Evolutionary conservation across 2,797 vertebrate species (phyloP).

Genomic region (Platyrinchus mystaceus): DNA sequence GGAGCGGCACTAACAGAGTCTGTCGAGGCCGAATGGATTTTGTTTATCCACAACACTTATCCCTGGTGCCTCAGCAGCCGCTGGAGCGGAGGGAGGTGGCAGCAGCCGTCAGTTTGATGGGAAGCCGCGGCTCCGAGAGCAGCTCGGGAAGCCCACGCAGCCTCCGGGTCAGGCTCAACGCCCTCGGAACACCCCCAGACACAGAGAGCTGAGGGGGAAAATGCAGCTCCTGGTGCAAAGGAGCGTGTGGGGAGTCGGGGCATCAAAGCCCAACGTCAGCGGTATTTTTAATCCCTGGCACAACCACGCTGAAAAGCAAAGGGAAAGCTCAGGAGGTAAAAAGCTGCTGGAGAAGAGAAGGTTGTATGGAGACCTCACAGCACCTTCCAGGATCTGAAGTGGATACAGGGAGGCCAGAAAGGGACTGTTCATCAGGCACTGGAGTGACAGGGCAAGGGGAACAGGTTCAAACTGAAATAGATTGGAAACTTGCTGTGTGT

Average conservation of each 20-base stretch:
- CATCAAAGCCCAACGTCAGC: accelerated
- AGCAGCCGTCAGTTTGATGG: neutral
- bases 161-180: accelerated
- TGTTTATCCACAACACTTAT: neutral
- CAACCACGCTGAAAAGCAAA: neutral
- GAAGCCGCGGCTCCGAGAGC: accelerated
- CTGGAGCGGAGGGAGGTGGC: neutral
- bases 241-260: neutral
- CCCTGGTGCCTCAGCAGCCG: neutral
- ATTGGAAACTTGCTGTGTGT: neutral
- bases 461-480: no score
- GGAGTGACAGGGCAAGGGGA: no score
- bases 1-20: neutral
- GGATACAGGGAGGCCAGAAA: no score
- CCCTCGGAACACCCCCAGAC: neutral
- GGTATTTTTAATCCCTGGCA: neutral
- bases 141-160: accelerated
- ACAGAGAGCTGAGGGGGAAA: neutral
- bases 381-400: no score
- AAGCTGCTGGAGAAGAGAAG: neutral
- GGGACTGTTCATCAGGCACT: no score
- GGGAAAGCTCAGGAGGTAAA: neutral
- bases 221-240: accelerated
- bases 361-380: no score
- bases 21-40: accelerated